Conservation (phyloP, 2,888 invertebrate genomes). For the Ceriagrion tenellum region DNA sequence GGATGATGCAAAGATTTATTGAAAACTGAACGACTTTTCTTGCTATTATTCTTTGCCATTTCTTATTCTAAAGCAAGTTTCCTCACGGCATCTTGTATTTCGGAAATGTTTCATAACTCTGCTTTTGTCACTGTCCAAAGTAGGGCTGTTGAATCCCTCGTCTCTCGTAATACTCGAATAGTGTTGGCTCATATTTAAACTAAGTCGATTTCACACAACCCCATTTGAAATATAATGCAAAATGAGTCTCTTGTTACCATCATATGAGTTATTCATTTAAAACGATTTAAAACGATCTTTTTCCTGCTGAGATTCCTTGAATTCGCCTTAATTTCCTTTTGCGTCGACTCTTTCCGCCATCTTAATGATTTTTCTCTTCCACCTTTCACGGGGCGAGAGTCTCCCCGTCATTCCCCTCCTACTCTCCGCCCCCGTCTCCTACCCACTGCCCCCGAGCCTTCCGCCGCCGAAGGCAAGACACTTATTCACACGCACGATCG, state of each 20-base stretch:
- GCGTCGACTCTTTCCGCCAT: neutral
- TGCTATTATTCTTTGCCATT: neutral
- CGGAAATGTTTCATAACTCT: neutral
- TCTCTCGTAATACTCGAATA: neutral
- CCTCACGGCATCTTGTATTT: neutral
- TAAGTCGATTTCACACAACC: neutral
- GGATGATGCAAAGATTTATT: too few species aligned
- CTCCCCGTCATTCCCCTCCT: neutral
- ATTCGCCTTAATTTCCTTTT: constrained; percentile 29
- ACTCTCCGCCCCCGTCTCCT: too few species aligned
- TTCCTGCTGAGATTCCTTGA: neutral
- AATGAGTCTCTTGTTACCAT: constrained; percentile 20
- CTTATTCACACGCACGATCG: neutral
- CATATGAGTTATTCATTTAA: neutral
- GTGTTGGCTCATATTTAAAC: neutral
- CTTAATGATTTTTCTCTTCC: constrained; percentile 28
- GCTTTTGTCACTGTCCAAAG: neutral
- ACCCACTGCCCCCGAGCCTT: too few species aligned
- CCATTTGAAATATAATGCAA: neutral
- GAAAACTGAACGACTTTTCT: too few species aligned
- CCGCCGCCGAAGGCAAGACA: neutral
- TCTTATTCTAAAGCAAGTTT: neutral
- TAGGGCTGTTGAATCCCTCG: neutral
- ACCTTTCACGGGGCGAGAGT: neutral
- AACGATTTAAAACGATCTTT: neutral